Evolutionary conservation across 2,113 vertebrate genomes (phyloP).

Genomic region (Oreochromis spilurus): DNA sequence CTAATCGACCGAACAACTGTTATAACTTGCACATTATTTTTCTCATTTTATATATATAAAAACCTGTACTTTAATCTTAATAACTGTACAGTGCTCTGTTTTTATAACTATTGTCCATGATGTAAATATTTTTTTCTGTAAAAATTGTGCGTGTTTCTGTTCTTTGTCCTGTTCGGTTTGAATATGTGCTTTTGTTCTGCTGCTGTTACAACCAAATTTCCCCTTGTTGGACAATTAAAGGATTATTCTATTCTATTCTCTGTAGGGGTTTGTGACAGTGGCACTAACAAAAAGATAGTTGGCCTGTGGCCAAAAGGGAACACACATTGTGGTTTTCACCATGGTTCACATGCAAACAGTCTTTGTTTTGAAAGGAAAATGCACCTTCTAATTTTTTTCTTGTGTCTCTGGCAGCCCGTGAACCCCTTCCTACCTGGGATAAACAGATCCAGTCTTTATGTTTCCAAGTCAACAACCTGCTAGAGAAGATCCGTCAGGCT

Average conservation of each 20-base stretch:
- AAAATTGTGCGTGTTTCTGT: background rate
- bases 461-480: slow-evolving; percentile 97
- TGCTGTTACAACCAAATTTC: background rate
- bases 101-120: background rate
- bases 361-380: background rate
- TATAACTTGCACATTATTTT: background rate
- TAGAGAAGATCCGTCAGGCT: slow-evolving; percentile 93
- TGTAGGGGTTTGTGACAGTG: background rate
- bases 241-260: background rate
- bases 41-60: background rate
- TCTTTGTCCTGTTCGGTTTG: background rate
- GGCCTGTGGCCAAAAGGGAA: background rate
- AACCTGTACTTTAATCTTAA: background rate
- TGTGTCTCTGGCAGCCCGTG: slow-evolving; percentile 77
- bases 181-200: background rate
- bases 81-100: background rate
- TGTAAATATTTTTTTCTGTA: background rate
- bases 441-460: slow-evolving; percentile 98
- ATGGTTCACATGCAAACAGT: background rate
- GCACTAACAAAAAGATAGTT: background rate
- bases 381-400: background rate
- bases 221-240: background rate
- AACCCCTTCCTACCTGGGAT: slow-evolving; percentile 97
- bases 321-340: background rate
- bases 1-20: background rate